Percentiles rank a stretch among this genome's conserved stretches.
Evolutionary conservation across 2,888 invertebrate genomes (phyloP).

Genomic region (Drosophila kambysellisi): DNA sequence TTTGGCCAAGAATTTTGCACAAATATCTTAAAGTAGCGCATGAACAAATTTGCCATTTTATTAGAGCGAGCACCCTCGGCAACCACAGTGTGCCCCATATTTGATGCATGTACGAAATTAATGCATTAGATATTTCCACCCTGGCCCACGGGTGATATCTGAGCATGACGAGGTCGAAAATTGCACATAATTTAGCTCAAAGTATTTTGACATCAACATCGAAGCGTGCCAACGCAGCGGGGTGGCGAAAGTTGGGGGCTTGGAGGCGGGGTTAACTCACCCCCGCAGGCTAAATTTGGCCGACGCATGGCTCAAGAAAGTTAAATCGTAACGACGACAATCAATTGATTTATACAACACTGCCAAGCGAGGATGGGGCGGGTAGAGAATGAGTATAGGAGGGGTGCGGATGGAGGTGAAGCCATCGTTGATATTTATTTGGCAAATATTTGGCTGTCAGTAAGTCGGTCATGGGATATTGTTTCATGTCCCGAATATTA

Average conservation of each 20-base stretch:
- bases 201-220: conserved; percentile 53
- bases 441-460: conserved; percentile 73
- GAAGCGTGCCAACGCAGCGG: conserved; percentile 65
- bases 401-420: background rate
- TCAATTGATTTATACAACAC: conserved; percentile 75
- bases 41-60: conserved; percentile 76
- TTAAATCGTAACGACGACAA: conserved; percentile 69
- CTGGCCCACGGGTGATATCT: conserved; percentile 38
- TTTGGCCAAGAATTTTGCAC: conserved; percentile 69
- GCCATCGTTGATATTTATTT: conserved; percentile 71
- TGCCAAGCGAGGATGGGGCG: background rate
- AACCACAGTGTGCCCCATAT: background rate
- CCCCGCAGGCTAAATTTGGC: conserved; percentile 24
- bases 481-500: conserved; percentile 64
- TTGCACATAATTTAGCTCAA: conserved; percentile 69
- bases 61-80: conserved; percentile 37
- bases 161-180: conserved; percentile 72
- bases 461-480: conserved; percentile 53
- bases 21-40: conserved; percentile 55
- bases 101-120: conserved; percentile 62
- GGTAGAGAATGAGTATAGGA: background rate
- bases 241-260: conserved; percentile 1
- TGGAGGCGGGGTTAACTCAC: conserved; percentile 5
- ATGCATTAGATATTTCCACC: conserved; percentile 69
- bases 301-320: conserved; percentile 51